Evolutionary conservation across 2,113 vertebrate genomes (phyloP).

Genomic region (Phaetusa simplex): DNA sequence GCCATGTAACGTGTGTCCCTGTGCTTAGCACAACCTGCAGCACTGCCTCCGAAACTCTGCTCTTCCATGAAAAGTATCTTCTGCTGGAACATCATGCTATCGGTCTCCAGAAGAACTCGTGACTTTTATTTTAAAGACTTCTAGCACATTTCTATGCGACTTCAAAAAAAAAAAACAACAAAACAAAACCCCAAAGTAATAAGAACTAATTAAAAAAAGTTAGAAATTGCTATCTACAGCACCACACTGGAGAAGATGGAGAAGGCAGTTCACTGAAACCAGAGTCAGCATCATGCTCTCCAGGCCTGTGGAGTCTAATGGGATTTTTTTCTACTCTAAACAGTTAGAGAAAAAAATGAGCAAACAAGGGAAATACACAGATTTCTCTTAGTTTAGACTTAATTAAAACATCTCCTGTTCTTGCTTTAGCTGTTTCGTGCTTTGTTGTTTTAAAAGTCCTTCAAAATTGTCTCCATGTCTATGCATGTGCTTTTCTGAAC

Average conservation of each 20-base stretch:
- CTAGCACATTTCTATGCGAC: background rate
- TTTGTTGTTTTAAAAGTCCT: background rate
- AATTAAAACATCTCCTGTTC: background rate
- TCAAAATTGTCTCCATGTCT: background rate
- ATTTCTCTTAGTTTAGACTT: background rate
- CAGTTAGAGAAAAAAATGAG: background rate
- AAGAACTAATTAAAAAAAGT: background rate
- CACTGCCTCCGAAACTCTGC: background rate
- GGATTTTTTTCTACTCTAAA: background rate
- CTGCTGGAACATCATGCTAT: background rate
- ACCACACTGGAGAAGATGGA: background rate
- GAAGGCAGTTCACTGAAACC: background rate
- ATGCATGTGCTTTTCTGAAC: background rate
- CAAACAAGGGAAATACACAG: background rate
- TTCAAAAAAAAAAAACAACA: background rate
- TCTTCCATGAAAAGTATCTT: background rate
- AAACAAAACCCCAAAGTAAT: background rate
- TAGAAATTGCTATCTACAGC: background rate
- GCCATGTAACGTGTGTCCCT: rapidly evolving
- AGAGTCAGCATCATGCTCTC: background rate
- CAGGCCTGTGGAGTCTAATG: background rate
- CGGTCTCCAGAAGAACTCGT: background rate
- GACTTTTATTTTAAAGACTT: background rate
- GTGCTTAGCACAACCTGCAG: background rate
- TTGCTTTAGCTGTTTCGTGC: background rate